Evolutionary conservation across 2,113 vertebrate genomes (phyloP).

Genomic region (Eublepharis macularius): DNA sequence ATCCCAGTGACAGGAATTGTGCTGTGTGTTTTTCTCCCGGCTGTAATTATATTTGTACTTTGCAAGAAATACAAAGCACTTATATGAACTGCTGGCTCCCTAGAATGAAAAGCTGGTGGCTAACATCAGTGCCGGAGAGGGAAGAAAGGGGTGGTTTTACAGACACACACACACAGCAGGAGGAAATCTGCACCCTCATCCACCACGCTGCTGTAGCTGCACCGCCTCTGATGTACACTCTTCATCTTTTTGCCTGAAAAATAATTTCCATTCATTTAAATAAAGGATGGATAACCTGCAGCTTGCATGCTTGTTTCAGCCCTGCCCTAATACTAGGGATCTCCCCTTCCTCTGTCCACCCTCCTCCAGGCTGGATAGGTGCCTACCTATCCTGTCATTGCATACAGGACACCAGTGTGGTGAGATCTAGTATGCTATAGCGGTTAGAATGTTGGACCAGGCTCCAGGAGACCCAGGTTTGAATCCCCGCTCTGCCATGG

Average conservation of each 20-base stretch:
- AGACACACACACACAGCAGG: neutral
- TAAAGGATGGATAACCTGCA: neutral
- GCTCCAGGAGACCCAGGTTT: too few species aligned
- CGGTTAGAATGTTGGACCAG: too few species aligned
- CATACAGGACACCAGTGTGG: too few species aligned
- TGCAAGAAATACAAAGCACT: slow-evolving; percentile 6
- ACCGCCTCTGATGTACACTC: too few species aligned
- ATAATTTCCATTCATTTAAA: too few species aligned
- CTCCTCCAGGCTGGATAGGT: too few species aligned
- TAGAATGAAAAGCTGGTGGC: neutral
- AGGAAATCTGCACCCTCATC: neutral
- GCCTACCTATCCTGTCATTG: too few species aligned
- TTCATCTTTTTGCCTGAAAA: too few species aligned
- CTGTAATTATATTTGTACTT: slow-evolving; percentile 28
- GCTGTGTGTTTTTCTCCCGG: neutral
- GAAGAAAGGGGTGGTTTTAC: neutral
- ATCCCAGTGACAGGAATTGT: neutral
- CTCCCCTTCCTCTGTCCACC: neutral
- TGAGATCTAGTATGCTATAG: too few species aligned
- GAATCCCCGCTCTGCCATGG: too few species aligned
- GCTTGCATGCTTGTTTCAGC: too few species aligned
- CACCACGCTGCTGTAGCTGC: neutral
- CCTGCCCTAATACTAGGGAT: too few species aligned
- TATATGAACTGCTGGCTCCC: neutral
- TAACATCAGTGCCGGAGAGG: neutral